These are phyloP conservation scores for Eristalis pertinax DNA, from an alignment of 2,888 invertebrate genomes.

Conservation along the genomic window DNA sequence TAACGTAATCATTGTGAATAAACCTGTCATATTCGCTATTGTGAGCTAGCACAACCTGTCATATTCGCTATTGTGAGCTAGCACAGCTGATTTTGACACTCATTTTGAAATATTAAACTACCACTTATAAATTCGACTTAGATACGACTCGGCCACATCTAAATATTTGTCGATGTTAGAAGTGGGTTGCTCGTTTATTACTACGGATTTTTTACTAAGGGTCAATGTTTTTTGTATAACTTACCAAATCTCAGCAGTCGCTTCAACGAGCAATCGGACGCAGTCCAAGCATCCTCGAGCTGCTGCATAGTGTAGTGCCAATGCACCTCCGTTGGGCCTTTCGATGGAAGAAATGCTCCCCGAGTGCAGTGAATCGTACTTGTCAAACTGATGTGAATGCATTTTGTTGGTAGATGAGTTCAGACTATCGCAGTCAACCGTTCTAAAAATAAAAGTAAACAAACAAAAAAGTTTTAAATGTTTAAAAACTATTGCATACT, in stretches of 20 bases:
- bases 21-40: too few species aligned
- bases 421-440: conserved; percentile 77
- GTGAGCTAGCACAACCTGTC: too few species aligned
- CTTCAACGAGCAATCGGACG: conserved; percentile 90
- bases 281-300: conserved; percentile 93
- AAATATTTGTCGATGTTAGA: too few species aligned
- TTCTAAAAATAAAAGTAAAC: conserved; percentile 77
- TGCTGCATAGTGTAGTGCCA: conserved; percentile 93
- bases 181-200: too few species aligned
- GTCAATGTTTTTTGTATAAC: conserved; percentile 71
- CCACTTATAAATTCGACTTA: too few species aligned
- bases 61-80: too few species aligned
- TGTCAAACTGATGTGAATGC: conserved; percentile 80
- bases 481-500: conserved; percentile 3
- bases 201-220: too few species aligned
- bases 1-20: too few species aligned
- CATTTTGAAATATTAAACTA: too few species aligned
- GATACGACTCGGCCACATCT: too few species aligned
- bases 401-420: conserved; percentile 76
- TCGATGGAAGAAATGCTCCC: conserved; percentile 80
- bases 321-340: conserved; percentile 84
- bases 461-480: not conserved
- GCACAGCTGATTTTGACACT: too few species aligned
- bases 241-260: conserved; percentile 90
- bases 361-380: conserved; percentile 79